Evolutionary conservation across 2,888 invertebrate genomes (phyloP).

Genomic region (Noctua comes): DNA sequence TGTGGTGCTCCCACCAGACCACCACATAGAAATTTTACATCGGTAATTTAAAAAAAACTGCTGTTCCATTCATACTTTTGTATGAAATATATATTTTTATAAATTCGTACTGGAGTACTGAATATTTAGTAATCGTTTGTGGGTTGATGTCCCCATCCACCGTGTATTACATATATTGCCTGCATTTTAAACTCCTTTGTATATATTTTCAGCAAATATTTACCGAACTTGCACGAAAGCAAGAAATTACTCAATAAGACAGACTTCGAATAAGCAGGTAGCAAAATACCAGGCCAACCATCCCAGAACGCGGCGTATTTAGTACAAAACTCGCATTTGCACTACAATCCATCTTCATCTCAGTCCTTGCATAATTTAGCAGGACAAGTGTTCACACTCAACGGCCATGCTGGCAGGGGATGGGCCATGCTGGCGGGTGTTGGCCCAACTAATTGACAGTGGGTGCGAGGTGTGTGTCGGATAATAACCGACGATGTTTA

Average conservation of each 20-base stretch:
- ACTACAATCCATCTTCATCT: constrained; percentile 53
- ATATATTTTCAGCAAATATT: background rate
- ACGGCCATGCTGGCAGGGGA: constrained; percentile 1
- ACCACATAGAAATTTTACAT: too few relatives aligned
- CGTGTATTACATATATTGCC: background rate
- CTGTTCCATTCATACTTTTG: background rate
- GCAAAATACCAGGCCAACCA: constrained; percentile 2
- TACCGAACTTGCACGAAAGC: background rate
- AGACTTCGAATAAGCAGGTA: background rate
- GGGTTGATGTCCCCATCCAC: background rate
- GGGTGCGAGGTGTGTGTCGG: constrained; percentile 69
- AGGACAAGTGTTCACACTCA: constrained; percentile 36
- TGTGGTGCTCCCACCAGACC: too few relatives aligned
- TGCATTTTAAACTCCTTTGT: background rate
- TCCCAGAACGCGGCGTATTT: constrained; percentile 10
- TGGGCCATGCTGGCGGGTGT: constrained; percentile 26
- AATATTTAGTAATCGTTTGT: background rate
- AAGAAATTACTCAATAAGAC: constrained; percentile 2
- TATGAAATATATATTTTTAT: too few relatives aligned
- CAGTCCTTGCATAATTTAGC: constrained; percentile 51
- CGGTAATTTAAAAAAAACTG: background rate
- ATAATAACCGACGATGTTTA: constrained; percentile 76
- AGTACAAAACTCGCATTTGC: constrained; percentile 35
- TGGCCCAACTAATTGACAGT: constrained; percentile 38
- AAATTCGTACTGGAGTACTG: too few relatives aligned